Conservation (phyloP, 2,888 invertebrate species). For the Mesorhabditis spiculigera region DNA sequence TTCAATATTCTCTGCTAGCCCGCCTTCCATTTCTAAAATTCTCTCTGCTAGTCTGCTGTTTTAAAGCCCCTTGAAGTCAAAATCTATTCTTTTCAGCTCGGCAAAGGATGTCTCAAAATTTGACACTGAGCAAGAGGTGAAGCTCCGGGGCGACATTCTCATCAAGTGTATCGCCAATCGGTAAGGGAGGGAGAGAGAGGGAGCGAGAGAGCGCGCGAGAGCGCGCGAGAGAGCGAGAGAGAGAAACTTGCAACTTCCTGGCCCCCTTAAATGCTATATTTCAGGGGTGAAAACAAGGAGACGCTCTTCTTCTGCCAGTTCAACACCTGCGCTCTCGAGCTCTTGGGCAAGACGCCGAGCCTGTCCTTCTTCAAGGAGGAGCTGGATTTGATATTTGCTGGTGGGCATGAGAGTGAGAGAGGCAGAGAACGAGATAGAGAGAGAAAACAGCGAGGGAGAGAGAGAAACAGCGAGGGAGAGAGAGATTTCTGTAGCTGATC, state of each 20-base stretch:
- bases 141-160: constrained; percentile 81
- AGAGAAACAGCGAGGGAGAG: constrained; percentile 7
- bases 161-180: constrained; percentile 70
- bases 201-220: neutral
- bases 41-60: too few species aligned
- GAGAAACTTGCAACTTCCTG: neutral
- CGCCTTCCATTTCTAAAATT: too few species aligned
- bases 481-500: neutral
- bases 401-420: constrained; percentile 18
- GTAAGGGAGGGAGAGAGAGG: constrained; percentile 7
- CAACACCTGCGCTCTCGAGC: constrained; percentile 82
- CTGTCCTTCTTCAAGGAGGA: constrained; percentile 81
- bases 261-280: neutral
- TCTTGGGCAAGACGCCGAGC: constrained; percentile 63
- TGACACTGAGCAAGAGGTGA: constrained; percentile 61
- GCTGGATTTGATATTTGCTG: constrained; percentile 70
- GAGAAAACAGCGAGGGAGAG: neutral
- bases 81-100: constrained; percentile 18
- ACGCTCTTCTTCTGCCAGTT: constrained; percentile 81
- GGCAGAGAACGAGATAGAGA: constrained; percentile 6
- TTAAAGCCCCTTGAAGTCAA: too few species aligned
- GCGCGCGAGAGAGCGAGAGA: neutral
- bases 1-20: neutral
- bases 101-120: constrained; percentile 27
- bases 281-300: neutral